Base-by-base conservation (phyloP, 2,888 invertebrate species). In the Drosophila paramelanica region DNA sequence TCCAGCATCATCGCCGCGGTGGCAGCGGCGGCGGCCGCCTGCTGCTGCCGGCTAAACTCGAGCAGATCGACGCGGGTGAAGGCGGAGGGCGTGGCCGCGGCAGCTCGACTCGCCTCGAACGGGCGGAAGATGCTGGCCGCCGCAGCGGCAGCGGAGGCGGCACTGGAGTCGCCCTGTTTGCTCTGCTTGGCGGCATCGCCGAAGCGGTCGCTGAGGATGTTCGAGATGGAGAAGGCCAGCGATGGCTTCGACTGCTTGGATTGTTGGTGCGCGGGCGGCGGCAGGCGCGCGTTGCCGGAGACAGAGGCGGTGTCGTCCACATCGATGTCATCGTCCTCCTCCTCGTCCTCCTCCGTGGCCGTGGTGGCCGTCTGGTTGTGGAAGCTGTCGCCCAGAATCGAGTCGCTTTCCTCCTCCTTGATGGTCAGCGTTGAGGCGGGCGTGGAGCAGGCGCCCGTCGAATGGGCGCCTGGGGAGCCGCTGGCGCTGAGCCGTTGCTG, bases 151-250 rank as follows among this genome's bases (percentile, higher is more conserved):
- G 60, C 56, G 6, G 55, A 56, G 14, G 43, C 51, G 5, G 51
- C 27, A 3, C 23, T 45, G 14, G 58, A n/a, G 43, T 79, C 81
- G 8, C 59, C 41, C 23, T 53, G 73, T 31, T 81, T 81, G 55
- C 46, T 57, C 46, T 81, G 82, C 36, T 88, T 57, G 36, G 81
- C 62, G 8, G 67, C 75, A 45, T 88, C 88, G 13, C 92, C 92
- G 52, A 92, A 92, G 31, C 90, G 91, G 87, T 93, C 93, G 77
- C 93, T 93, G 17, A 93, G 79, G 11, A 93, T 93, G 56, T 93
- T 93, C 5, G 91, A 91, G 27, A 93, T 93, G 41, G 92, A 92
- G 67, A 93, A 93, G 42, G 90, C 91, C 56, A 92, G 81, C 41
- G 91, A 88, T 0, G 92, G 92, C 50, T 91, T 91, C 41, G 84